These are phyloP conservation scores for Genyomyrus donnyi DNA, from an alignment of 2,113 vertebrate genomes.

Conservation along the genomic window DNA sequence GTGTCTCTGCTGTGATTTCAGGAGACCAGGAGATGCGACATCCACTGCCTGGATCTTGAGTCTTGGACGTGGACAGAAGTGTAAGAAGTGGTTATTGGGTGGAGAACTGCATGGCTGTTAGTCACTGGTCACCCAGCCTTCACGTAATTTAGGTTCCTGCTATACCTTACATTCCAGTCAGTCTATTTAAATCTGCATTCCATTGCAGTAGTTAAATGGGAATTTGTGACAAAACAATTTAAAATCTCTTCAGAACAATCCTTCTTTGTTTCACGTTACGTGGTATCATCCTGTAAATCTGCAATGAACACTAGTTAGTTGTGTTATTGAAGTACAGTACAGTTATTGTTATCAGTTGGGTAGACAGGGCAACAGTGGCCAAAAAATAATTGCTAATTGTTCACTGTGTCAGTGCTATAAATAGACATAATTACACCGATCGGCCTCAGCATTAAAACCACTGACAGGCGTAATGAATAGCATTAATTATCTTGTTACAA, in stretches of 20 bases:
- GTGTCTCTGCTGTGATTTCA: constrained; percentile 37
- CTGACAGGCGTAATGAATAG: neutral
- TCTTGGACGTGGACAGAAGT: constrained; percentile 88
- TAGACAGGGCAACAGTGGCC: neutral
- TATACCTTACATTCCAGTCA: neutral
- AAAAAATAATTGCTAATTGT: neutral
- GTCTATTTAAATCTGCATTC: neutral
- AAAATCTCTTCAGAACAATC: neutral
- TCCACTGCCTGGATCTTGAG: constrained; percentile 81
- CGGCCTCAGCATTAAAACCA: neutral
- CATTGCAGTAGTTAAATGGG: neutral
- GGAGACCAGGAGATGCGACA: constrained; percentile 85
- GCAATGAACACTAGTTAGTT: neutral
- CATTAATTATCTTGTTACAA: neutral
- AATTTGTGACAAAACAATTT: neutral
- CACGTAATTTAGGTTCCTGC: neutral
- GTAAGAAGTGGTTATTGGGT: constrained; percentile 52
- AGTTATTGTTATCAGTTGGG: neutral
- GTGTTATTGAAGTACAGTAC: neutral
- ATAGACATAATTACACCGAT: neutral
- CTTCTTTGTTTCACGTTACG: neutral
- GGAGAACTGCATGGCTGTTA: neutral
- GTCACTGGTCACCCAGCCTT: neutral
- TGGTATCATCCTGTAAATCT: neutral
- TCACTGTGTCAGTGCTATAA: neutral